Conservation (phyloP, 53 echinoderm and acorn worm genomes). For the Echinarachnius parma region DNA sequence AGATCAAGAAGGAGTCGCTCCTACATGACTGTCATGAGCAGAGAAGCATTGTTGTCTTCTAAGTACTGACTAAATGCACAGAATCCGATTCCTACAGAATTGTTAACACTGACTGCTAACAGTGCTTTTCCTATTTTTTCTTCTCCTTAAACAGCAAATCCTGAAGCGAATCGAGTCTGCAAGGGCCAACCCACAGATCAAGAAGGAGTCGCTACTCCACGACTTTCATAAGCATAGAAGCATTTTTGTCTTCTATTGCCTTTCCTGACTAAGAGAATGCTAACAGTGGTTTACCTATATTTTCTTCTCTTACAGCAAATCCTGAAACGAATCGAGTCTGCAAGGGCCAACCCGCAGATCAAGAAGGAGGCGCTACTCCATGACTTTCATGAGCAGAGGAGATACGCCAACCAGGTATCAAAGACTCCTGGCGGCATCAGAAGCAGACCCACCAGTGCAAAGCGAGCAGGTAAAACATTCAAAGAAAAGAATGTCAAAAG, state of each 20-base stretch:
- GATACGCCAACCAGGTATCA: conserved; percentile 78
- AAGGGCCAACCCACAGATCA: conserved; percentile 47
- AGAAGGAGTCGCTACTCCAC: conserved; percentile 48
- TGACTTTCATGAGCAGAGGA: conserved; percentile 67
- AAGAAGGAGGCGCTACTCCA: conserved; percentile 50
- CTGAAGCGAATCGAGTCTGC: conserved; percentile 78
- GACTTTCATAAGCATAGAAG: conserved; percentile 74
- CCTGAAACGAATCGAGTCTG: conserved; percentile 75
- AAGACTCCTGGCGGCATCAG: conserved; percentile 55
- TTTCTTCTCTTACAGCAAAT: conserved; percentile 63
- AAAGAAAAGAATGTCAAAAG: too few species aligned
- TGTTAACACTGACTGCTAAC: too few species aligned
- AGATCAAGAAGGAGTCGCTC: conserved; percentile 49
- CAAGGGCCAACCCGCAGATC: conserved; percentile 50
- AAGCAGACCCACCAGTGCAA: conserved; percentile 65
- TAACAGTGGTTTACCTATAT: not conserved
- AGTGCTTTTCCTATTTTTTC: too few species aligned
- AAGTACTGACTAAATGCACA: too few species aligned
- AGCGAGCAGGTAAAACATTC: conserved; percentile 56
- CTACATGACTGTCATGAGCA: conserved; percentile 66
- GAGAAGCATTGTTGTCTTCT: too few species aligned
- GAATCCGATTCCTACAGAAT: too few species aligned
- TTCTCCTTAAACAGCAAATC: conserved; percentile 66
- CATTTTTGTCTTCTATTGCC: too few species aligned
- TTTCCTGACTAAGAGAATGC: too few species aligned